Evolutionary conservation across 2,113 vertebrate genomes (phyloP), one percentile per base, ranked within the genome.

Genomic region (Cathartes aura): DNA sequence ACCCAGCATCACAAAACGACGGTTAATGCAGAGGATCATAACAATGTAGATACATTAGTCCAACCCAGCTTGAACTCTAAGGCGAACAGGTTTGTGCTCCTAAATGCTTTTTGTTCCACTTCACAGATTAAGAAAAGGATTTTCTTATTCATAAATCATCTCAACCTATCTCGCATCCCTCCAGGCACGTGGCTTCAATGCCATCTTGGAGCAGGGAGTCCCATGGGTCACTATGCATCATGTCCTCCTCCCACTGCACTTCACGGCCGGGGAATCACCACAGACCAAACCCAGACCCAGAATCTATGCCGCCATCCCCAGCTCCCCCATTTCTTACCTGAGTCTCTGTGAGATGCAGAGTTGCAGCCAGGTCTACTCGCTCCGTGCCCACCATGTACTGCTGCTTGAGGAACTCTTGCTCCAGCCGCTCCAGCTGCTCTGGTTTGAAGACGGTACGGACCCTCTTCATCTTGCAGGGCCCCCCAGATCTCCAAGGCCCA

Each of bases 321-420:
- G 23, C 80, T 68, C 47, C 26, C 55, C 19, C 1, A 0, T 8
- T 15, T 60, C 97, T 76, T 15, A 99, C 98, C 98, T 99, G 98
- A 32, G 98, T 98, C 82, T 99, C 98, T 0, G 98, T 98, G 68
- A 99, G 98, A 19, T 97, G 97, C 86, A 99, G 97, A 4, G 93
- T 97, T 22, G 98, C 92, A 19, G 98, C 98, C 96, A 99, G 94
- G 82, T 98, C 98, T 36, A 98, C 97, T 47, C 98, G 91, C 71
- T 98, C 98, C 0, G 98, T 98, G 80, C 98, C 98, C 95, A 99
- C 98, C 96, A 99, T 97, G 92, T 98, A 98, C 72, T 98, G 98
- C 96, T 98, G 98, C 90, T 98, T 98, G 66, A 98, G 97, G 93
- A 99, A 99, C 45, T 97, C 97, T 53, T 97, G 97, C 96, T 99